A percentile compares a stretch with the other conserved stretches of the same genome.
Evolutionary conservation across 2,113 vertebrate genomes (phyloP).

Genomic region (Paradisaea rubra): DNA sequence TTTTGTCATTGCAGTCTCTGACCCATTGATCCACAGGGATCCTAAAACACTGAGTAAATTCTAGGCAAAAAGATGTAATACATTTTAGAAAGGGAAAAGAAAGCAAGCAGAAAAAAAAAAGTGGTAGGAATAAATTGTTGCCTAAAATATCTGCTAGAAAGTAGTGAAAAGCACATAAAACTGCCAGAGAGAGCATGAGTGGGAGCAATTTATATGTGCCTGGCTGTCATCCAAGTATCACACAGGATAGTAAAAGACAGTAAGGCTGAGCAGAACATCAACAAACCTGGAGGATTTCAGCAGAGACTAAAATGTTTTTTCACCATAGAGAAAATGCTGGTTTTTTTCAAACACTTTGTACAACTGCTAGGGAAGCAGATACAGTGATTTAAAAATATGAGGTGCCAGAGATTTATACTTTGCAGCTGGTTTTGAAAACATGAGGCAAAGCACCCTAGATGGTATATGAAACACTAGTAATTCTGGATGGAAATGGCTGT

Average conservation of each 20-base stretch:
- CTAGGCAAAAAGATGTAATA: not conserved
- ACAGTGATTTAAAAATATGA: constrained; percentile 62
- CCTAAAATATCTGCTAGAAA: constrained; percentile 33
- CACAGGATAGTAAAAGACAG: constrained; percentile 65
- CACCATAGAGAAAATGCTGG: constrained; percentile 19
- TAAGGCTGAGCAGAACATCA: constrained; percentile 62
- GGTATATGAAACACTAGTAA: constrained; percentile 42
- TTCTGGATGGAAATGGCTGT: constrained; percentile 37
- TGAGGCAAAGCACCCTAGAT: constrained; percentile 41
- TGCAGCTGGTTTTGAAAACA: constrained; percentile 55
- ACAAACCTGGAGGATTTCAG: constrained; percentile 66
- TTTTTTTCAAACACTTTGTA: constrained; percentile 19
- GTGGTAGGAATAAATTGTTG: constrained; percentile 24
- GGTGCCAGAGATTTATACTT: constrained; percentile 62
- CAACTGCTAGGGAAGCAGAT: constrained; percentile 52
- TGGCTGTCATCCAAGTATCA: constrained; percentile 63
- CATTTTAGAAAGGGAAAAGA: not conserved
- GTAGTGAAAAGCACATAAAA: constrained; percentile 40
- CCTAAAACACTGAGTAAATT: not conserved
- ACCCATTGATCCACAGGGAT: not conserved
- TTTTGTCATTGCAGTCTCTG: not conserved
- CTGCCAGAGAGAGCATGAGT: constrained; percentile 16
- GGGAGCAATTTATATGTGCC: constrained; percentile 51
- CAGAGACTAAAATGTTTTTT: constrained; percentile 55
- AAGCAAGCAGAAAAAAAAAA: not conserved